phyloP scores from a whole-genome alignment of 2,797 vertebrate genomes.

The Acrocephalus scirpaceus region DNA sequence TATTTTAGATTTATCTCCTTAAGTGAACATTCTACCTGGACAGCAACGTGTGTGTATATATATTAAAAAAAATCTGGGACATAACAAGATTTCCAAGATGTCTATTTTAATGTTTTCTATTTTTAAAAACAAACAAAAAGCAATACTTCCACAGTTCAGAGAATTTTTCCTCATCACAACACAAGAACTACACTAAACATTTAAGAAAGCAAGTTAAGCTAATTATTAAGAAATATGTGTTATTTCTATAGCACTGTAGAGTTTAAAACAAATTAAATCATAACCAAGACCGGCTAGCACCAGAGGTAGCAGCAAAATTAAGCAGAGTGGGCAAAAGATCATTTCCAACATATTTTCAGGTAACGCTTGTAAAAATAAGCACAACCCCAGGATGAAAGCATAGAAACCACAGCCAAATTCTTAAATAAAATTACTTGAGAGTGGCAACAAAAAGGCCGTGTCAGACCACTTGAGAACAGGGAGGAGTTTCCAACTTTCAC shows the following conservation, averaged over 20 bases:
- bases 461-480: not conserved
- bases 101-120: not conserved
- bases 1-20: not conserved
- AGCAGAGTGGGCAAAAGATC: not conserved
- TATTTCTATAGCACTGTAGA: not conserved
- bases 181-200: not conserved
- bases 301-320: not conserved
- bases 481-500: not conserved
- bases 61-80: not conserved
- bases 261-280: not conserved
- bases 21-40: not conserved
- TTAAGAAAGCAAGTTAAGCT: not conserved
- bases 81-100: not conserved
- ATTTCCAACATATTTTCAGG: not conserved
- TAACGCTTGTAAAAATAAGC: not conserved
- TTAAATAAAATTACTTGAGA: not conserved
- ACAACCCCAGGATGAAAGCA: not conserved
- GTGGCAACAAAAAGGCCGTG: fast-evolving
- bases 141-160: not conserved
- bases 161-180: not conserved
- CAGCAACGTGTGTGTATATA: not conserved
- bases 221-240: not conserved
- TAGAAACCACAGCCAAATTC: not conserved
- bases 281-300: not conserved
- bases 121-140: not conserved